Percentiles rank a stretch among this genome's conserved stretches.
Conservation (phyloP, 2,113 vertebrate genomes). For the Cyphomyrus plagiostoma region DNA sequence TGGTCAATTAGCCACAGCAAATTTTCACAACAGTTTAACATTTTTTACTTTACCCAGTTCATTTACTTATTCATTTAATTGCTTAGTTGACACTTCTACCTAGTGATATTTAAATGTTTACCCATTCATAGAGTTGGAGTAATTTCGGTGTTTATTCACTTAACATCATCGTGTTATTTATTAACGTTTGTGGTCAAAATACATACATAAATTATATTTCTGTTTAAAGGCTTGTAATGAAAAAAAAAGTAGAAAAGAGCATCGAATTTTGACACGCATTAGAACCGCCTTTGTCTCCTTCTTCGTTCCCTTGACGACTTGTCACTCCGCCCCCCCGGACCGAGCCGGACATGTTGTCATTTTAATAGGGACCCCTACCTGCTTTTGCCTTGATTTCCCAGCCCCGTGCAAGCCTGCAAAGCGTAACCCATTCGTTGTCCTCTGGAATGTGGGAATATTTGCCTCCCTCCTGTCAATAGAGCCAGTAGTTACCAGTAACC, state of each 20-base stretch:
- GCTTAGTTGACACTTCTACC: background rate
- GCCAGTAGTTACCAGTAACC: background rate
- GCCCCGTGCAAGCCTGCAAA: background rate
- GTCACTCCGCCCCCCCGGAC: background rate
- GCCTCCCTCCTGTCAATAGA: background rate
- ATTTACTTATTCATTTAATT: background rate
- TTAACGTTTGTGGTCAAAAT: background rate
- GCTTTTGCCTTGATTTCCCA: background rate
- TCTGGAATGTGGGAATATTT: background rate
- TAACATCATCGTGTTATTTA: background rate
- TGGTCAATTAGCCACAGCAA: background rate
- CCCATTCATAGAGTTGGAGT: background rate
- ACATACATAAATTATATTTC: background rate
- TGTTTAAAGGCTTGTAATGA: background rate
- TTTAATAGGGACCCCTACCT: background rate
- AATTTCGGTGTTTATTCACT: background rate
- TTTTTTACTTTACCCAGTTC: background rate
- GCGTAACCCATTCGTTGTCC: background rate
- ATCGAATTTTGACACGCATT: background rate
- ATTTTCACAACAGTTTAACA: background rate
- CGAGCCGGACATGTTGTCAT: background rate
- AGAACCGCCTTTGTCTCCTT: background rate
- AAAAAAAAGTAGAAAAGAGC: background rate
- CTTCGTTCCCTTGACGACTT: background rate
- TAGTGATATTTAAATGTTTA: background rate